A percentile compares a stretch with the other conserved stretches of the same genome.
Conservation (phyloP, 2,113 vertebrate species). For the Glaucidium brasilianum region DNA sequence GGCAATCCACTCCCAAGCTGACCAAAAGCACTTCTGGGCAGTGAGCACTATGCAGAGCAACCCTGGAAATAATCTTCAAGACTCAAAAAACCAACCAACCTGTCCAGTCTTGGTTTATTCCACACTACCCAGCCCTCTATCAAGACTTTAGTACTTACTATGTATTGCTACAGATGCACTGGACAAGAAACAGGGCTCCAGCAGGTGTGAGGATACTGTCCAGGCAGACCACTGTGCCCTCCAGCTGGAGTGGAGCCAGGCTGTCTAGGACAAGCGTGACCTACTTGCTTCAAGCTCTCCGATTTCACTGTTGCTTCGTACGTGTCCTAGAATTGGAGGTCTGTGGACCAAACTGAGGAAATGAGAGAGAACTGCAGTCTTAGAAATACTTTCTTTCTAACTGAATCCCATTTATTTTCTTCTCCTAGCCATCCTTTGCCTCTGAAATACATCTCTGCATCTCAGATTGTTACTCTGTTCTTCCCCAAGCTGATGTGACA, state of each 20-base stretch:
- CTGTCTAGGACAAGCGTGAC: neutral
- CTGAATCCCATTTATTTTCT: neutral
- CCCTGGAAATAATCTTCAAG: neutral
- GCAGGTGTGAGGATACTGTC: neutral
- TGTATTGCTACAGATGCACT: too few relatives aligned
- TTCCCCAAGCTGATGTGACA: neutral
- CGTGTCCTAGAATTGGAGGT: neutral
- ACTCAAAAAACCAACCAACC: neutral
- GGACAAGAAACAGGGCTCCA: neutral
- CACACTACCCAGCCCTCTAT: neutral
- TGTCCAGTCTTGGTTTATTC: neutral
- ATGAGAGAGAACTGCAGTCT: neutral
- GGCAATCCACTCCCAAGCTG: neutral
- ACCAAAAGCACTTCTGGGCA: neutral
- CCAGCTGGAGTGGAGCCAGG: rapidly evolving
- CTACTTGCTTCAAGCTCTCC: neutral
- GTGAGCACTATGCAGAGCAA: neutral
- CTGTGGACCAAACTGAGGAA: neutral
- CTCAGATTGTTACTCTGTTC: neutral
- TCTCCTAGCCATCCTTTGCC: neutral
- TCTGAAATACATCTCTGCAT: neutral
- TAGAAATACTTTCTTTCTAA: neutral
- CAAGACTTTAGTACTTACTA: neutral
- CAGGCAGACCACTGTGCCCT: neutral
- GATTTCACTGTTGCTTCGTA: neutral